Evolutionary conservation across 2,113 vertebrate species (phyloP), one percentile per base, ranked within the genome.

Genomic region (Sporophila hypoxantha): DNA sequence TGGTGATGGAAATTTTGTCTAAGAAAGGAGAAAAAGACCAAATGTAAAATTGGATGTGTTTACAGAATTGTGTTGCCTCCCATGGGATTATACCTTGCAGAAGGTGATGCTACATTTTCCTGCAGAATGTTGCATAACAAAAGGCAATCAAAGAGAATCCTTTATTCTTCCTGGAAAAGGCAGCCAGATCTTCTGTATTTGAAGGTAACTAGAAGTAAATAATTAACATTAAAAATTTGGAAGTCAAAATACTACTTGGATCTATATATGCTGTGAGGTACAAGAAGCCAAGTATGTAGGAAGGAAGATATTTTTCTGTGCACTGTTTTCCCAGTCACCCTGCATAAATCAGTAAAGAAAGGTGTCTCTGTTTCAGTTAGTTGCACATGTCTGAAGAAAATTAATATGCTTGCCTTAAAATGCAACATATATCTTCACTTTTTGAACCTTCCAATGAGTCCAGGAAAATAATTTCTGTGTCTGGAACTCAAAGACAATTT

Each of bases 311-410:
- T 46, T 92, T 90, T 82, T 90, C 69, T 64, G 41, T 89, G 41
- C 9, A 10, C 22, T 64, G 2, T 73, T 91, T 94, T 61, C 53
- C 41, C 42, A 74, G 64, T 66, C 42, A 26, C 18, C 4, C 61
- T 83, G 37, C n/a, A 78, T 83, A 87, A 68, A 78, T 85, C 84
- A 69, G 27, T 39, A 37, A 81, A 93, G 80, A 88, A 88, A 83
- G 42, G 34, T 69, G 44, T 79, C 78, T 83, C 82, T 83, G 62
- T 89, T 89, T 82, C 59, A 81, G 29, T 62, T 55, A 70, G 73
- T 23, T 80, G 65, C 80, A 71, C 8, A 6, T 55, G 66, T 34
- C 55, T 55, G 49, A 80, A 75, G 32, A 83, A 90, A 90, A 76
- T 70, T 1, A 78, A 59, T 85, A 61, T 37, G 25, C 17, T 75